Percentiles rank a stretch among this genome's conserved stretches.
phyloP scores from a whole-genome alignment of 1,140 invertebrate species.

The Drosophila persimilis region DNA sequence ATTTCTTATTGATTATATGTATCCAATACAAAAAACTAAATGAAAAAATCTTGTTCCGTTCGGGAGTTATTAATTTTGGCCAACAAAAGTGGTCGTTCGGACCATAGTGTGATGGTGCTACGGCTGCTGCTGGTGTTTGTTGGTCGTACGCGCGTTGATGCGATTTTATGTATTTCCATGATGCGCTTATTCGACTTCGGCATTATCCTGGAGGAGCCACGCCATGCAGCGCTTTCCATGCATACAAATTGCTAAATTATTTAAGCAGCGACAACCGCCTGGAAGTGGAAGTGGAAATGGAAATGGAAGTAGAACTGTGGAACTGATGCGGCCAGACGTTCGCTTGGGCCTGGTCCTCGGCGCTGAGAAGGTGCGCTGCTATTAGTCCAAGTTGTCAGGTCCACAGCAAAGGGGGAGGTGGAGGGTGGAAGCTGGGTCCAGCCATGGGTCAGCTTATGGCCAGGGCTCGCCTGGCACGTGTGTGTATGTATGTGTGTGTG shows the following conservation, averaged over 20 bases:
- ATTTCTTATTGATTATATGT: no score
- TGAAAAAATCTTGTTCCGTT: no score
- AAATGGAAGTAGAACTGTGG: background rate
- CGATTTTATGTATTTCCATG: constrained; percentile 79
- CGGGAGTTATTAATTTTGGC: no score
- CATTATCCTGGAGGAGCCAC: constrained; percentile 61
- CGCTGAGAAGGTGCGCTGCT: constrained; percentile 49
- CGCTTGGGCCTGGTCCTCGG: no score
- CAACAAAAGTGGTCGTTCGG: no score
- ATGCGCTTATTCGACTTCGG: constrained; percentile 77
- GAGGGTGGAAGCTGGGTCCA: background rate
- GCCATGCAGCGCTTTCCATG: constrained; percentile 69
- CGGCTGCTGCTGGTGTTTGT: constrained; percentile 13
- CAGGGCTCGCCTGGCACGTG: constrained; percentile 38
- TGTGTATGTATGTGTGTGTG: constrained; percentile 16
- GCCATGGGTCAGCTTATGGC: constrained; percentile 44
- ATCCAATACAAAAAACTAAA: no score
- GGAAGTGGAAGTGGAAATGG: constrained; percentile 2
- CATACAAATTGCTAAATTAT: constrained; percentile 82
- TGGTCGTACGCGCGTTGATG: constrained; percentile 57
- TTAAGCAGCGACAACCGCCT: constrained; percentile 56
- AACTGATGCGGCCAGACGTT: background rate
- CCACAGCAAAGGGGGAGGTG: constrained; percentile 10
- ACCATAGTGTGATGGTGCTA: constrained; percentile 1
- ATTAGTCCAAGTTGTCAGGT: constrained; percentile 70